These are phyloP conservation scores for Ctenopoma kingsleyae DNA, from an alignment of 2,797 vertebrate genomes.

Conservation along the genomic window DNA sequence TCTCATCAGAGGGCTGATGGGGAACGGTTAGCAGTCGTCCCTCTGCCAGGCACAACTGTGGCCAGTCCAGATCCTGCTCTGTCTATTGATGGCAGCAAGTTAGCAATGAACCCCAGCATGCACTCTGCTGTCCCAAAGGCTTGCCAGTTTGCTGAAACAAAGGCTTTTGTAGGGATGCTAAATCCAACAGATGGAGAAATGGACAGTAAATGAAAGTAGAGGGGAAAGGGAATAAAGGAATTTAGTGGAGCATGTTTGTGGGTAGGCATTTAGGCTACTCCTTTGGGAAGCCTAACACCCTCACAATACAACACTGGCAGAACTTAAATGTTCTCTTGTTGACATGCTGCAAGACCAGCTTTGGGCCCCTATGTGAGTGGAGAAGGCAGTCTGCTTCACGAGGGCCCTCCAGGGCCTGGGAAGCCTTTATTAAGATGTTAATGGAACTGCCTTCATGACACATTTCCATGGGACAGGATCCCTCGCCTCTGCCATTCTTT, in stretches of 20 bases:
- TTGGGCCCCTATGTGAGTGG: slow-evolving; percentile 59
- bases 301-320: slow-evolving; percentile 74
- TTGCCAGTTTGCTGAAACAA: slow-evolving; percentile 82
- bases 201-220: slow-evolving; percentile 82
- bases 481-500: slow-evolving; percentile 71
- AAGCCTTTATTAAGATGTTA: slow-evolving; percentile 87
- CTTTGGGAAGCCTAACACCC: slow-evolving; percentile 80
- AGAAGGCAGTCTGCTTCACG: slow-evolving; percentile 64
- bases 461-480: slow-evolving; percentile 81
- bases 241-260: slow-evolving; percentile 79
- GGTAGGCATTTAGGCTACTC: slow-evolving; percentile 68
- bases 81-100: slow-evolving; percentile 71
- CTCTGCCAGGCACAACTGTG: slow-evolving; percentile 55
- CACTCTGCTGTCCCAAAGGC: slow-evolving; percentile 62
- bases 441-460: slow-evolving; percentile 86
- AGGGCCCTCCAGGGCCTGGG: slow-evolving; percentile 78
- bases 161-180: slow-evolving; percentile 81
- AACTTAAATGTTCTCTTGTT: slow-evolving; percentile 71
- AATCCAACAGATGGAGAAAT: slow-evolving; percentile 85
- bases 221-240: slow-evolving; percentile 76
- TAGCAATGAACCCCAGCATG: slow-evolving; percentile 65
- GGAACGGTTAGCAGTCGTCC: slow-evolving; percentile 43
- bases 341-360: slow-evolving; percentile 65
- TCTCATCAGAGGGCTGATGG: slow-evolving; percentile 52
- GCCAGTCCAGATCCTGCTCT: slow-evolving; percentile 61